Conservation (phyloP, 1,140 invertebrate genomes). For the Arion vulgaris region DNA sequence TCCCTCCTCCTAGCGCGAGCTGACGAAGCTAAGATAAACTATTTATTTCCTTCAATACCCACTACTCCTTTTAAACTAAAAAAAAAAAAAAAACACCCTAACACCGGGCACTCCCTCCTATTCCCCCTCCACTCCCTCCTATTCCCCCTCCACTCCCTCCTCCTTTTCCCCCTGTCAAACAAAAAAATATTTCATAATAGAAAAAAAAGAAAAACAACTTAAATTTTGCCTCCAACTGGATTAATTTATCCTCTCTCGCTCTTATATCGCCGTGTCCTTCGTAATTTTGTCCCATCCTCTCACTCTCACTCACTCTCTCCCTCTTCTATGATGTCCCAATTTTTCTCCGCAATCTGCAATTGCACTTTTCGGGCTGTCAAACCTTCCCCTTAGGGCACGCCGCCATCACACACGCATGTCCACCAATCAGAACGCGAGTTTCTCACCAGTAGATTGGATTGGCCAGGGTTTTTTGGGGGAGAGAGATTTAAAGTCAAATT, state of each 20-base stretch:
- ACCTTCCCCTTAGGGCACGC: neutral
- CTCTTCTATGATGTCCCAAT: neutral
- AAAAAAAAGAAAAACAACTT: neutral
- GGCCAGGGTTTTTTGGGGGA: conserved; percentile 25
- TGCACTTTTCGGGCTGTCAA: conserved; percentile 5
- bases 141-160: no score
- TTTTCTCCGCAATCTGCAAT: neutral
- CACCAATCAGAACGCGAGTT: conserved; percentile 20
- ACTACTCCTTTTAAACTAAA: neutral
- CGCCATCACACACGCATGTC: neutral
- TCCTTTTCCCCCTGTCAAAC: no score
- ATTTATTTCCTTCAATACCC: conserved; percentile 1
- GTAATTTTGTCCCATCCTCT: conserved; percentile 10
- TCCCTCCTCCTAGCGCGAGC: neutral
- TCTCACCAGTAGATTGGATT: conserved; percentile 19
- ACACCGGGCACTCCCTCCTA: no score
- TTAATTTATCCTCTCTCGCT: conserved; percentile 12
- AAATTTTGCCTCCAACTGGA: neutral
- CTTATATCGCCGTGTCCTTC: neutral
- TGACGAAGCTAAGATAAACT: neutral
- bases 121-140: no score
- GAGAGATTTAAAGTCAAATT: conserved; percentile 19
- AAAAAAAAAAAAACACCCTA: neutral
- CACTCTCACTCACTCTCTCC: no score
- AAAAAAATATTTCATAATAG: no score